Evolutionary conservation across 2,113 vertebrate species (phyloP).

Genomic region (Leptocoma aspasia): DNA sequence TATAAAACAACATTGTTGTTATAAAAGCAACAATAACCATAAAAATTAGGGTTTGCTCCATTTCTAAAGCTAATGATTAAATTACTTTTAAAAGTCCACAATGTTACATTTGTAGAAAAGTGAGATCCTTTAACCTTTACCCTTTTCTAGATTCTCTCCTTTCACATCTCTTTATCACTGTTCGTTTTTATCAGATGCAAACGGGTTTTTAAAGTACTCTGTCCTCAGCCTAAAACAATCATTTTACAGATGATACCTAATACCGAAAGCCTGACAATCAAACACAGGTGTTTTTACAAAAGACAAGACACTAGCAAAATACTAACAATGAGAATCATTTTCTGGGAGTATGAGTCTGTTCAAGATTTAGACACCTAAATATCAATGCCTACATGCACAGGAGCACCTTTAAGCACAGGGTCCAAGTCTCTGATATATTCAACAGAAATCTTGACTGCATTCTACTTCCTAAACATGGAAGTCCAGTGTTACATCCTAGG

Average conservation of each 20-base stretch:
- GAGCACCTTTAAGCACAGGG: neutral
- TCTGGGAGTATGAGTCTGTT: neutral
- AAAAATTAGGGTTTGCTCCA: neutral
- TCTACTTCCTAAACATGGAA: neutral
- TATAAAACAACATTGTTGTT: neutral
- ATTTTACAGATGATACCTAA: neutral
- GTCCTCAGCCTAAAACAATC: neutral
- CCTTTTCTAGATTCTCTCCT: neutral
- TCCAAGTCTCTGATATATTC: neutral
- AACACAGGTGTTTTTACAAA: neutral
- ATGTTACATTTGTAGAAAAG: neutral
- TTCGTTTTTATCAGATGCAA: neutral
- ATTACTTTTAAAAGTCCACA: neutral
- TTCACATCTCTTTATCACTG: neutral
- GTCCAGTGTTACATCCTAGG: neutral
- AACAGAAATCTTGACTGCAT: neutral
- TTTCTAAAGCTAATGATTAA: neutral
- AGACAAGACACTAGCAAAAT: neutral
- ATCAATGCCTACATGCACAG: neutral
- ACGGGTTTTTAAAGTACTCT: neutral
- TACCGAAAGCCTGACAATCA: neutral
- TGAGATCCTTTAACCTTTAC: neutral
- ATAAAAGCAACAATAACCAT: neutral
- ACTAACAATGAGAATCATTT: neutral
- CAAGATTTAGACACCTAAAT: neutral